Conservation (phyloP, 1,140 invertebrate species). For the Rhopalosiphum maidis region DNA sequence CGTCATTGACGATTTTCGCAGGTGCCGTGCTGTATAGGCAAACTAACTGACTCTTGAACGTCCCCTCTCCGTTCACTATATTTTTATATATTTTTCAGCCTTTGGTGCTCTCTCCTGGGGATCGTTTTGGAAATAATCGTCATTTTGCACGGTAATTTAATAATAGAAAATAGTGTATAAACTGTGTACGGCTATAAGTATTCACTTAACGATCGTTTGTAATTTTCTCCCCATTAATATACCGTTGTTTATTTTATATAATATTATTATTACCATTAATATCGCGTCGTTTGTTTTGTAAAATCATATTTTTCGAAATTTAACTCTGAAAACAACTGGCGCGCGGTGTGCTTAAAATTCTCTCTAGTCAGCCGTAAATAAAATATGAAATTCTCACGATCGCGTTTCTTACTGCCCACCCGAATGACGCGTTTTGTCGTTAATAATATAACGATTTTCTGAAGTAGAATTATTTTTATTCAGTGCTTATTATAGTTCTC, state of each 20-base stretch:
- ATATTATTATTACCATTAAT: neutral
- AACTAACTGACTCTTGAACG: neutral
- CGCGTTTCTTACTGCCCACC: neutral
- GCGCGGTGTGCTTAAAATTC: neutral
- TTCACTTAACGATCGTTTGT: neutral
- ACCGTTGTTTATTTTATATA: neutral
- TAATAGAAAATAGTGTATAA: neutral
- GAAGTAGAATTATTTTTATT: neutral
- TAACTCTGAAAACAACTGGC: neutral
- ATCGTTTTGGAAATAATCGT: conserved; percentile 21
- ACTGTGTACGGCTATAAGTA: neutral
- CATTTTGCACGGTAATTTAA: conserved; percentile 17
- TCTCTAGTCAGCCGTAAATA: neutral
- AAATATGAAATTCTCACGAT: neutral
- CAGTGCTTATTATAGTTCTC: neutral
- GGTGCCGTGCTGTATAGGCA: conserved; percentile 19
- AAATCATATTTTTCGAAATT: conserved; percentile 8
- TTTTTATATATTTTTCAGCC: neutral
- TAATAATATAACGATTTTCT: neutral
- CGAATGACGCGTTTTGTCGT: neutral
- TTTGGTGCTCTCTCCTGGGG: neutral
- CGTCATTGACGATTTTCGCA: neutral
- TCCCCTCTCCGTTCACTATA: neutral
- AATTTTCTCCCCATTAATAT: neutral
- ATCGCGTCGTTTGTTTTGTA: neutral